Base-by-base conservation (phyloP, 1,140 invertebrate genomes). In the Monomorium pharaonis region DNA sequence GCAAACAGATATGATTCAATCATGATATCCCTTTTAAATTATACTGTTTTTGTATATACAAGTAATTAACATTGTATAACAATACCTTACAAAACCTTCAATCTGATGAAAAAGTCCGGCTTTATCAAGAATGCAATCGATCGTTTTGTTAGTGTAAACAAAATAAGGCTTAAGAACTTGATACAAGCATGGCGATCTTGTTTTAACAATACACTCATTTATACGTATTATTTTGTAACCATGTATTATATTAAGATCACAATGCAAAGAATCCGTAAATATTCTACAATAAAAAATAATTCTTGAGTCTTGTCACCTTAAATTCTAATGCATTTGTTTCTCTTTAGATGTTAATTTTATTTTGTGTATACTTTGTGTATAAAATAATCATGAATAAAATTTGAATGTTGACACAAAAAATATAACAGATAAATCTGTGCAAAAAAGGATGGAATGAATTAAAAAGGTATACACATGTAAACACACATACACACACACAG, bases 231-330 rank as follows among this genome's bases (percentile, higher is more conserved):
- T 85, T 84, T 93, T 92, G 89, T 89, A 93, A 90, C 91, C 93
- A 88, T 95, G 91, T 89, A 94, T 88, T 90, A 95, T 94, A 87
- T 95, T 93, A 87, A 95, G 91, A 93, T 95, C 95, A 85, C 90
- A 93, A 92, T 95, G 92, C 69, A 95, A 91, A 88, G 93, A 94
- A 63, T 95, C 94, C 80, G 91, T 92, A 91, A 94, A 94, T 90
- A 95, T 95, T 95, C 95, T 95, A 92, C 58, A 94, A 94, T 86
- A 86, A 90, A 91, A 92, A 72, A 92, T 47, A 58, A 47, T 37
- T n/a, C 62, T 78, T 88, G 54, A 87, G 77, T 87, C 47, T 62
- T 69, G 85, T 84, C 63, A 30, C 69, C 30, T 70, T 60, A 69
- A 84, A 14, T 24, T 51, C 47, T 27, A 42, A 83, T 60, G 77